phyloP scores from a whole-genome alignment of 2,113 vertebrate genomes.

The Rhizomys pruinosus region DNA sequence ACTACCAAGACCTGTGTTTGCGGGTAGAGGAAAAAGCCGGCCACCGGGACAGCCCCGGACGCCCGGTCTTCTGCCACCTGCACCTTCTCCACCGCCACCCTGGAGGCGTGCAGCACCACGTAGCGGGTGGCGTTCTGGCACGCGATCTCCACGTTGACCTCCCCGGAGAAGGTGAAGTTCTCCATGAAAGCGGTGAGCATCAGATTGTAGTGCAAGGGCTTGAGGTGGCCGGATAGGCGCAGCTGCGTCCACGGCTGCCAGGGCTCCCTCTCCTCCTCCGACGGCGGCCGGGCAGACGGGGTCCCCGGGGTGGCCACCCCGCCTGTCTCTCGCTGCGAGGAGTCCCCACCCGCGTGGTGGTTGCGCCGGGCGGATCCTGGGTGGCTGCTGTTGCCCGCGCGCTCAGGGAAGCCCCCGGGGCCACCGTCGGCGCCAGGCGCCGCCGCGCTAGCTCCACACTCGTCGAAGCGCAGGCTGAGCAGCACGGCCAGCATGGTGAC shows the following conservation, averaged over 20 bases:
- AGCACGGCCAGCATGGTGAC: constrained; percentile 93
- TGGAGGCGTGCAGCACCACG: constrained; percentile 94
- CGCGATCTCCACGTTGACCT: constrained; percentile 94
- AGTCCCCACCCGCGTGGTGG: constrained; percentile 70
- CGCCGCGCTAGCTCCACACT: constrained; percentile 84
- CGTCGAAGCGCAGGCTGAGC: constrained; percentile 93
- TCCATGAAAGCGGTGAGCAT: constrained; percentile 93
- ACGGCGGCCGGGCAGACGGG: constrained; percentile 69
- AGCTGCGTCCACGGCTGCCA: constrained; percentile 89
- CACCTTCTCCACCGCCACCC: constrained; percentile 91
- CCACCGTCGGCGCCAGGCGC: constrained; percentile 68
- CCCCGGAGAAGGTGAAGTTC: constrained; percentile 97
- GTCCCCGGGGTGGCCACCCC: constrained; percentile 22
- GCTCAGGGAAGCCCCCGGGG: constrained; percentile 62
- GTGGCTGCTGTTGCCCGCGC: constrained; percentile 76
- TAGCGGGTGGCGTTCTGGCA: constrained; percentile 93
- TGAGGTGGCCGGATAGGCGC: constrained; percentile 89
- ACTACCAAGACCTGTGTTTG: constrained; percentile 94
- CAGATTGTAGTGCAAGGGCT: constrained; percentile 96
- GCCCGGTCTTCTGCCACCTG: constrained; percentile 92
- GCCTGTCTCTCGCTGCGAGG: not conserved
- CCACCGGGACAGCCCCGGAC: constrained; percentile 90
- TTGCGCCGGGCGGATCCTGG: constrained; percentile 80
- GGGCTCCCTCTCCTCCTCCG: constrained; percentile 79
- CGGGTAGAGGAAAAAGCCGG: constrained; percentile 91